Percentiles rank a stretch among this genome's conserved stretches.
These are phyloP conservation scores for Drosophila nasuta DNA, from an alignment of 1,140 invertebrate species.

Conservation along the genomic window DNA sequence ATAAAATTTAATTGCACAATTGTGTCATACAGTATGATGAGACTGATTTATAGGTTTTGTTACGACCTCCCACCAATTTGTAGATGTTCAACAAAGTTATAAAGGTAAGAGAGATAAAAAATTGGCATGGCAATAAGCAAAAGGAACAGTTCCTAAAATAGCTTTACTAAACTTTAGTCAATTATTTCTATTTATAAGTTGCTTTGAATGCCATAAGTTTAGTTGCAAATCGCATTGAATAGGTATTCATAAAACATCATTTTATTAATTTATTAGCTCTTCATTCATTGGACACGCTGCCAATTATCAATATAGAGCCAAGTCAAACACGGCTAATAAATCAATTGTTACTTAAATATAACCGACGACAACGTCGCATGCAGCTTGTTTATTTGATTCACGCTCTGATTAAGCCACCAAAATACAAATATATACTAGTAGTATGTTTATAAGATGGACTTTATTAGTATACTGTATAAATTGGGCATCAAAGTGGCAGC, in stretches of 20 bases:
- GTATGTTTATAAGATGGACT: constrained; percentile 1
- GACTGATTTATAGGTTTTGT: constrained; percentile 27
- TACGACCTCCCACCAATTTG: constrained; percentile 1
- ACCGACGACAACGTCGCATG: constrained; percentile 19
- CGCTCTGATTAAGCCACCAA: constrained; percentile 69
- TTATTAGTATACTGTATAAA: constrained; percentile 6
- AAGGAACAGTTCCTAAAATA: no score
- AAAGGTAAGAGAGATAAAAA: background rate
- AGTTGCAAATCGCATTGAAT: background rate
- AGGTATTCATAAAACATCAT: constrained; percentile 7
- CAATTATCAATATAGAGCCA: constrained; percentile 13
- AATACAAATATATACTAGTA: background rate
- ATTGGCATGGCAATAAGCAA: background rate
- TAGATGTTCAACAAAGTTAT: background rate
- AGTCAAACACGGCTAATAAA: constrained; percentile 34
- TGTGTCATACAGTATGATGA: no score
- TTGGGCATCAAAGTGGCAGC: constrained; percentile 1
- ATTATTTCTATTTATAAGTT: background rate
- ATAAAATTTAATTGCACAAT: constrained; percentile 21
- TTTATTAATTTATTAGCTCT: constrained; percentile 18
- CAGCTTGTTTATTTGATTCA: constrained; percentile 57
- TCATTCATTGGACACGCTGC: constrained; percentile 8
- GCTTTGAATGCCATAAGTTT: background rate
- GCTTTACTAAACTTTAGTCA: background rate
- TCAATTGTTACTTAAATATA: constrained; percentile 32